Conservation (phyloP, 2,113 vertebrate species). For the Ramphastos sulfuratus region DNA sequence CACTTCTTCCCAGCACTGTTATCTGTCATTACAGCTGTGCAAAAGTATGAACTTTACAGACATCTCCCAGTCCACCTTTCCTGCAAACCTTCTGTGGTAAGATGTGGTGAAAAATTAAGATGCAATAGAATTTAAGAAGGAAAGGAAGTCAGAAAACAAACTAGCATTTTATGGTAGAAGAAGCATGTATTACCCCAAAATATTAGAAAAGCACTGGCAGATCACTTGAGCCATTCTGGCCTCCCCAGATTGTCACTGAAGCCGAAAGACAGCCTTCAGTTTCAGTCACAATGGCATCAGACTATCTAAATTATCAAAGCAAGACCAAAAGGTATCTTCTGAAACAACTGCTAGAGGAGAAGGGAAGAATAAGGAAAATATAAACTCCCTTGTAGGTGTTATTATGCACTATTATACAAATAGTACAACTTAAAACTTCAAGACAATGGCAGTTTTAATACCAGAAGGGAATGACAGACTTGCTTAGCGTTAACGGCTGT, state of each 20-base stretch:
- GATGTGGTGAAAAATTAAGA: neutral
- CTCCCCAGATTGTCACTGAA: neutral
- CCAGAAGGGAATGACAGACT: constrained; percentile 24
- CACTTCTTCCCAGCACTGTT: neutral
- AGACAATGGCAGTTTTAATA: neutral
- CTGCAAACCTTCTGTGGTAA: neutral
- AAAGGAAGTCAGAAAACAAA: neutral
- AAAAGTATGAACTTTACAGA: neutral
- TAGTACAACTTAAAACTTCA: constrained; percentile 19
- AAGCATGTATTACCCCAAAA: neutral
- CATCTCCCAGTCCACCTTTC: neutral
- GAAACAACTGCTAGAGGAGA: constrained; percentile 4
- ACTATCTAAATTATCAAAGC: neutral
- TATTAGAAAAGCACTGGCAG: neutral
- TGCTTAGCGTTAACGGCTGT: neutral
- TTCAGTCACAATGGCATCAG: neutral
- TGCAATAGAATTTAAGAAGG: neutral
- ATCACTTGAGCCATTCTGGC: neutral
- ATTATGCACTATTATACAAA: neutral
- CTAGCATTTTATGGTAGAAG: neutral
- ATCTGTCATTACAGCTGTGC: neutral
- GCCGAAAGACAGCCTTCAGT: neutral
- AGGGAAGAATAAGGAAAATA: neutral
- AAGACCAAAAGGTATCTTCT: constrained; percentile 3
- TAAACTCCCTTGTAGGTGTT: neutral